These are phyloP conservation scores for Pelagia noctiluca DNA, from an alignment of 30 jellyfish, hydroid and myxozoan species.

Conservation along the genomic window DNA sequence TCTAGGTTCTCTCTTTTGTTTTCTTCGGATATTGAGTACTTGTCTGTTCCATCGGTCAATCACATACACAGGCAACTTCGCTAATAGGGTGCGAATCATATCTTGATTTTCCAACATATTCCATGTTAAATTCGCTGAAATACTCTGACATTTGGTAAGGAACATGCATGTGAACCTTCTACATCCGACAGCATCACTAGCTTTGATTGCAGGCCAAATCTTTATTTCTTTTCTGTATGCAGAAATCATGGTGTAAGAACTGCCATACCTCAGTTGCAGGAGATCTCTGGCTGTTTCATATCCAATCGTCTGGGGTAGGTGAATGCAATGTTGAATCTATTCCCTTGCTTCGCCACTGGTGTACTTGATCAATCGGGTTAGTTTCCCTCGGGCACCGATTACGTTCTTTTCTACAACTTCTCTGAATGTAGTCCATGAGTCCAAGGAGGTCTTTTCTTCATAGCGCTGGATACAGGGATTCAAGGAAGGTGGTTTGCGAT, in stretches of 20 bases:
- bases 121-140: conserved; percentile 15
- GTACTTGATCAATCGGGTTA: conserved; percentile 35
- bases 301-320: conserved; percentile 27
- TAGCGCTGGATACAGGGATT: not conserved
- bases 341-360: conserved; percentile 57
- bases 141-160: conserved; percentile 24
- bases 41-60: conserved; percentile 34
- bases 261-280: conserved; percentile 52
- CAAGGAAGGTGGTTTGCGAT: not conserved
- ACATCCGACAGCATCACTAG: conserved; percentile 2
- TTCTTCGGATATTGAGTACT: conserved; percentile 4
- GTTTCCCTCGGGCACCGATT: conserved; percentile 32
- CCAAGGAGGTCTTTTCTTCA: not conserved
- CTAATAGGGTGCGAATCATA: not conserved
- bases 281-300: conserved; percentile 49
- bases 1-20: conserved; percentile 17
- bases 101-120: conserved; percentile 15
- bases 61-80: conserved; percentile 2
- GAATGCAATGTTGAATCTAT: conserved; percentile 26
- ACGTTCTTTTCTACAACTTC: conserved; percentile 43
- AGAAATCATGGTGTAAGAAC: conserved; percentile 18
- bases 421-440: conserved; percentile 18
- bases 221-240: conserved; percentile 8
- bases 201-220: conserved; percentile 28
- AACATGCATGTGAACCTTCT: not conserved